Evolutionary conservation across 2,113 vertebrate genomes (phyloP).

Genomic region (Suricata suricatta): DNA sequence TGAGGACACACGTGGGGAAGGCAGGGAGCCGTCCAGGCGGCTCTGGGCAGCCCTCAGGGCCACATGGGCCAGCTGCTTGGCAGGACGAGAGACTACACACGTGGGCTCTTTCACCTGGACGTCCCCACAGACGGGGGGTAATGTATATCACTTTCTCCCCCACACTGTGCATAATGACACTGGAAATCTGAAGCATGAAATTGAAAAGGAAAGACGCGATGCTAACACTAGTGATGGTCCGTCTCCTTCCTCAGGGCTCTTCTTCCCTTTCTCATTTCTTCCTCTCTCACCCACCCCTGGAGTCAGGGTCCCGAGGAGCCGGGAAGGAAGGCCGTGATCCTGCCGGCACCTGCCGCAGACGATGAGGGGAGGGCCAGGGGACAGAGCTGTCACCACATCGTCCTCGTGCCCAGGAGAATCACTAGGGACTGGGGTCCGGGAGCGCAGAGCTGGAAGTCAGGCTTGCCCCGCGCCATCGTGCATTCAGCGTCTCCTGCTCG

Average conservation of each 20-base stretch:
- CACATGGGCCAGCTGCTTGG: neutral
- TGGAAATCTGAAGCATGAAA: conserved; percentile 62
- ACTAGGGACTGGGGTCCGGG: neutral
- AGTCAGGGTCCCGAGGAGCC: neutral
- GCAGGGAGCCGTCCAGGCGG: accelerated
- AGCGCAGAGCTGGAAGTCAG: neutral
- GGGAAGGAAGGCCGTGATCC: neutral
- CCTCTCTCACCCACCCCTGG: neutral
- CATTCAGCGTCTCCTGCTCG: accelerated
- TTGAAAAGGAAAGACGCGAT: conserved; percentile 27
- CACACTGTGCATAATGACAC: neutral
- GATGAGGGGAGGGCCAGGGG: no score
- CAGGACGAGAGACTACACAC: no score
- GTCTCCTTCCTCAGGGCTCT: neutral
- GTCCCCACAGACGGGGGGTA: neutral
- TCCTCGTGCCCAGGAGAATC: neutral
- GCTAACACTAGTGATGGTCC: neutral
- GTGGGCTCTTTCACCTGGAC: neutral
- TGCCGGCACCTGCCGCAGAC: accelerated
- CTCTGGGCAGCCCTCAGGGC: neutral
- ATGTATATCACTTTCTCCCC: neutral
- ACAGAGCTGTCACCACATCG: neutral
- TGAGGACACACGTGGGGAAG: accelerated
- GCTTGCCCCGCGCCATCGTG: neutral
- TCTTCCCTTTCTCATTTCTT: neutral